Base-by-base conservation (phyloP, 2,888 invertebrate genomes). In the Argyra leucocephala region DNA sequence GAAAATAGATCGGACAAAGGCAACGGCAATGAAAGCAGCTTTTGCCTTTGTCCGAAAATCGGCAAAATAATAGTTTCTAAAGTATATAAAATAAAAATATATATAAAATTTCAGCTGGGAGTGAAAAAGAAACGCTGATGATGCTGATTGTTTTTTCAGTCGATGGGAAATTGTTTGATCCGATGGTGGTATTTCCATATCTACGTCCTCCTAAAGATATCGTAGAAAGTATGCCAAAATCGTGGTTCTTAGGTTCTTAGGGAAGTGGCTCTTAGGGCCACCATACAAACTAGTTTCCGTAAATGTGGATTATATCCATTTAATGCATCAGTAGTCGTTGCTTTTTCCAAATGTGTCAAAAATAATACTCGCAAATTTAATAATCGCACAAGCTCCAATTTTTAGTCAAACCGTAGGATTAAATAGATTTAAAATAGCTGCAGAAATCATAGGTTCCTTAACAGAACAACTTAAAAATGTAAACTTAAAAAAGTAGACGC, bases 81-180 rank as follows among this genome's bases (percentile, higher is more conserved):
- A 57, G 67, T 67, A 3, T 68, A 66, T 22, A 68, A 64, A 65
- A 68, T n/a, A n/a, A n/a, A n/a, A n/a, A 68, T 24, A 66, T 67
- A 26, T 68, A 67, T 10, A 58, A 65, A 22, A 64, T 63, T 24
- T 12, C 18, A 22, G 63, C 61, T 21, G 66, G 62, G 21, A 66
- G 63, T 61, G 66, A 68, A 64, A 66, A 66, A 21, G 66, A 66
- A n/a, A 64, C 65, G 0, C 10, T 67, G n/a, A 66, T 66, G 57
- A 65, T 66, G 10, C 26, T 66, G 1, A 65, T 65, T n/a, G 65
- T 66, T 64, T 66, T 66, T 22, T 66, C 63, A 31, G 64, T 63
- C 3, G 67, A 66, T 18, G 67, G 67, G 61, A 63, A 61, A 61
- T 31, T 66, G 1, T 66, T 66, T 23, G 62, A 64, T 9, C 64